These are phyloP conservation scores for Aptenodytes forsteri DNA, from an alignment of 2,113 vertebrate species.

Conservation along the genomic window DNA sequence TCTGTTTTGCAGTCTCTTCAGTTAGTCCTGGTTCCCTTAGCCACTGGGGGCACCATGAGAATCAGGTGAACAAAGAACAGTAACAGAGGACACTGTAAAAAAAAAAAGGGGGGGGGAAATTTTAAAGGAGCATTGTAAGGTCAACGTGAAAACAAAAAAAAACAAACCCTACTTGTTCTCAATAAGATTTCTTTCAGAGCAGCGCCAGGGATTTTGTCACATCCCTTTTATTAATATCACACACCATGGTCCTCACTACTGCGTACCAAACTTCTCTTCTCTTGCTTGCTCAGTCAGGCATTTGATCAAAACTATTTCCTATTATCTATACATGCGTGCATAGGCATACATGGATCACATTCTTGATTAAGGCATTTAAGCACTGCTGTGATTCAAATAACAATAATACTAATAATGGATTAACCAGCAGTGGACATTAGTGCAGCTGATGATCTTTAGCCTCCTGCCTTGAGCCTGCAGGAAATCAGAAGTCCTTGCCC, in stretches of 20 bases:
- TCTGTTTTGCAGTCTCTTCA: constrained; percentile 29
- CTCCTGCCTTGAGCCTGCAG: constrained; percentile 42
- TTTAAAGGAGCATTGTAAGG: background rate
- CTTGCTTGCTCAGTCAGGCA: background rate
- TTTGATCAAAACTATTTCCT: background rate
- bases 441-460: constrained; percentile 25
- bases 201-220: background rate
- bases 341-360: background rate
- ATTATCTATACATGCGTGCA: background rate
- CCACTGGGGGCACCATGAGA: background rate
- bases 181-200: background rate
- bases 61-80: background rate
- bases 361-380: constrained; percentile 3
- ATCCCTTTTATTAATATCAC: background rate
- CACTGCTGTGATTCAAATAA: background rate
- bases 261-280: background rate
- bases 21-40: background rate
- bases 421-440: constrained; percentile 21
- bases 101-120: background rate
- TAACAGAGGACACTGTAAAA: background rate
- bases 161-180: background rate
- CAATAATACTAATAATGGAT: constrained; percentile 21
- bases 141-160: background rate
- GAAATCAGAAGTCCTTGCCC: background rate
- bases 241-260: background rate